Percentiles rank a stretch among this genome's conserved stretches.
phyloP scores from a whole-genome alignment of 2,888 invertebrate species.

The Tetranychus piercei region DNA sequence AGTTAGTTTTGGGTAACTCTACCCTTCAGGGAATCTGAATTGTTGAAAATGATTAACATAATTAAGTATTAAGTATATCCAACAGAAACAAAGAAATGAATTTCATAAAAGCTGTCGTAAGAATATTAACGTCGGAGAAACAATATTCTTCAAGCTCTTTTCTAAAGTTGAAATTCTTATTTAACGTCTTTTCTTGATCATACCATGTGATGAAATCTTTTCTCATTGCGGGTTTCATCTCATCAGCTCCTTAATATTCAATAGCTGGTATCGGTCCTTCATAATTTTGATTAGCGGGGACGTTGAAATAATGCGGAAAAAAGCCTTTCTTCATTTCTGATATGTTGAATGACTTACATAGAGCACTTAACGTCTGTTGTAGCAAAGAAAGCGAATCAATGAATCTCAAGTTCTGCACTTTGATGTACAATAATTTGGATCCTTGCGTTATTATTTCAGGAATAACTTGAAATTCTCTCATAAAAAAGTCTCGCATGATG shows the following conservation, averaged over 20 bases:
- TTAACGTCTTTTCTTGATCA: not conserved
- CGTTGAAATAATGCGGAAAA: conserved; percentile 14
- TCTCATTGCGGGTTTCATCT: not conserved
- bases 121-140: conserved; percentile 16
- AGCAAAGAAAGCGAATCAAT: conserved; percentile 9
- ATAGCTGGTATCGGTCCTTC: not conserved
- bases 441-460: conserved; percentile 10
- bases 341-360: conserved; percentile 12
- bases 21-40: too few relatives aligned
- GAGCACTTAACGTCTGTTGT: conserved; percentile 6
- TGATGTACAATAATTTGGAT: conserved; percentile 7
- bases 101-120: not conserved
- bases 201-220: not conserved
- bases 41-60: conserved; percentile 58
- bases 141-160: conserved; percentile 15
- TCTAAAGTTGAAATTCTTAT: conserved; percentile 1
- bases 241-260: not conserved
- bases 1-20: too few relatives aligned
- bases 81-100: conserved; percentile 5
- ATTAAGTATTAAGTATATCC: conserved; percentile 36
- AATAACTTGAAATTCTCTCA: not conserved
- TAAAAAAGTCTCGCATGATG: not conserved
- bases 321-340: not conserved
- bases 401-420: conserved; percentile 9
- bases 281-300: not conserved